A percentile compares a stretch with the other conserved stretches of the same genome.
phyloP scores from a whole-genome alignment of 2,797 vertebrate species.

The Tinamus major region DNA sequence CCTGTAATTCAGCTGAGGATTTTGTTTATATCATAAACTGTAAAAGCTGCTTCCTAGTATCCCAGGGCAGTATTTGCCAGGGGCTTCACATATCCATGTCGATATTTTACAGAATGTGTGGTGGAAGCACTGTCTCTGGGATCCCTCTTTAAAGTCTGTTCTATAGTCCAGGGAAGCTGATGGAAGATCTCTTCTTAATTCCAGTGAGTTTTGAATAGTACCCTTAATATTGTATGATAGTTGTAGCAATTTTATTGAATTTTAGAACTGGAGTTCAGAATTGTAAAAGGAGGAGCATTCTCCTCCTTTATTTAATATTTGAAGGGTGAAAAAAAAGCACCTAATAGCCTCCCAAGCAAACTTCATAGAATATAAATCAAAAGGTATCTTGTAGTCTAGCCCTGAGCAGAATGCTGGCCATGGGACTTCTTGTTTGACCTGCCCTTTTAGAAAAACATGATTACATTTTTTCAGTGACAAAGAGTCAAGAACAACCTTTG shows the following conservation, averaged over 20 bases:
- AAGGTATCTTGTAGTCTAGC: neutral
- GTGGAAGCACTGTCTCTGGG: neutral
- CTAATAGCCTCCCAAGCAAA: neutral
- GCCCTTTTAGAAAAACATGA: neutral
- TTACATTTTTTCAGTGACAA: neutral
- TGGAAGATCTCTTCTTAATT: neutral
- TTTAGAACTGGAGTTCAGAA: neutral
- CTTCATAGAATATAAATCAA: constrained; percentile 5
- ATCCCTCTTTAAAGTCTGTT: neutral
- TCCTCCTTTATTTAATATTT: neutral
- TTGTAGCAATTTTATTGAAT: neutral
- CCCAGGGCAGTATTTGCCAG: neutral
- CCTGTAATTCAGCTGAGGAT: neutral
- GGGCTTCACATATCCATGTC: neutral
- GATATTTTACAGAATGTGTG: neutral
- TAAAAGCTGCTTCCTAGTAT: neutral
- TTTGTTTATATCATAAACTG: neutral
- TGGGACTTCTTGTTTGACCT: neutral
- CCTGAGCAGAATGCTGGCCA: neutral
- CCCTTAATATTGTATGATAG: neutral
- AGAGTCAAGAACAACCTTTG: neutral
- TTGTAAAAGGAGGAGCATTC: neutral
- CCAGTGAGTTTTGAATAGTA: neutral
- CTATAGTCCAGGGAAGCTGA: neutral
- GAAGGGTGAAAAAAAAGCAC: neutral